These are phyloP conservation scores for Apodemus sylvaticus DNA, from an alignment of 2,113 vertebrate species.

Conservation along the genomic window DNA sequence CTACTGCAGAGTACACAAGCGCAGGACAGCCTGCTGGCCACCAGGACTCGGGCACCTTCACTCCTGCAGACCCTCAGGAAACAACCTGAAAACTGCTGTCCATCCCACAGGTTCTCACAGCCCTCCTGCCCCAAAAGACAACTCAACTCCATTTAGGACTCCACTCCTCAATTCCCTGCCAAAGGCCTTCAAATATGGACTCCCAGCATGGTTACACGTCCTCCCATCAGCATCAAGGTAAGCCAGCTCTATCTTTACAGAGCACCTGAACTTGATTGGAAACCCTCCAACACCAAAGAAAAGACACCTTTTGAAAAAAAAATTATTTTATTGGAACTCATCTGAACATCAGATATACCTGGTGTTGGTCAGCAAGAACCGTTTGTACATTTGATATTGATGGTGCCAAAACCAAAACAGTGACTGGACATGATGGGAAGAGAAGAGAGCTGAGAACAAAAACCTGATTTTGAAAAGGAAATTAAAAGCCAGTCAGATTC, in stretches of 20 bases:
- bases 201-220: too few relatives aligned
- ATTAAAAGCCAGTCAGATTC: conserved; percentile 82
- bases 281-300: conserved; percentile 70
- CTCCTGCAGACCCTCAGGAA: not conserved
- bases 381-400: conserved; percentile 93
- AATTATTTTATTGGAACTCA: conserved; percentile 93
- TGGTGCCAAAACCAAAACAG: conserved; percentile 91
- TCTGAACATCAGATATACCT: conserved; percentile 96
- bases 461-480: conserved; percentile 73
- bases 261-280: not conserved
- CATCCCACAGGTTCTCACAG: not conserved
- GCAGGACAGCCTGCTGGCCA: not conserved
- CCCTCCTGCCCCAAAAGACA: not conserved
- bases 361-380: conserved; percentile 93
- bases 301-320: conserved; percentile 87
- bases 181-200: not conserved
- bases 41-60: not conserved
- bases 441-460: conserved; percentile 68
- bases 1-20: not conserved
- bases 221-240: not conserved
- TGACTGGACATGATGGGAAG: conserved; percentile 84
- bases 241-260: not conserved
- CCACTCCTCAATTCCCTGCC: not conserved
- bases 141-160: not conserved
- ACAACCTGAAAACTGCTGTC: not conserved